Evolutionary conservation across 2,113 vertebrate genomes (phyloP), one percentile per base, ranked within the genome.

Genomic region (Agapornis roseicollis): DNA sequence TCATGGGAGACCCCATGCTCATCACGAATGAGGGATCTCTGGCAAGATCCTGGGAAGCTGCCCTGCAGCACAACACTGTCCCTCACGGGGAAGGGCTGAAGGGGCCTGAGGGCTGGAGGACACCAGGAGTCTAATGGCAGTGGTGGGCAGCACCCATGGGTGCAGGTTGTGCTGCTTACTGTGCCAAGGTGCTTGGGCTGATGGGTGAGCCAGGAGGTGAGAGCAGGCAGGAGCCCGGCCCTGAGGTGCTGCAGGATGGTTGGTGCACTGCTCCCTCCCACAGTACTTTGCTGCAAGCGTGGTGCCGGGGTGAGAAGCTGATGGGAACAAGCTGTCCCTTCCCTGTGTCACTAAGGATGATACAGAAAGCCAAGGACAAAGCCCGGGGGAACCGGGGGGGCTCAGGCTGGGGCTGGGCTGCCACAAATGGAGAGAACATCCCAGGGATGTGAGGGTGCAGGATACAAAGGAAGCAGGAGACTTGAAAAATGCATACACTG

Each of bases 1-100:
- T 16, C 4, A 1, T 6, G 37, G 27, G 42, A 35, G 37, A 2
- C 24, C 35, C 33, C 1, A 4, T 52, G 46, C 56, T 56, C 6
- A 0, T 29, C 35, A 24, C 0, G 1, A 39, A 35, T 1, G 2
- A 49, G 71, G 49, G 42, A 15, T 58, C 35, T 49, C 42, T 7
- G 2, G 3, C 28, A n/a, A 12, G 70, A 39, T 6, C 49, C 23
- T 1, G 2, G 33, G 49, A 46, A 33, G 47, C 17, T 22, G 1
- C n/a, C 41, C 49, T 20, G 11, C 46, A 35, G 55, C n/a, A 33
- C 31, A 16, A 25, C 37, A 17, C 41, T 7, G 35, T 20, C 29
- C 42, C 29, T 47, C 6, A 8, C 0, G 1, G 61, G 52, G 35
- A 29, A 20, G 31, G 50, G 71, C 17, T 52, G 14, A 28, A 61